Base-by-base conservation (phyloP, 2,888 invertebrate genomes). In the Agonopterix subpropinquella region DNA sequence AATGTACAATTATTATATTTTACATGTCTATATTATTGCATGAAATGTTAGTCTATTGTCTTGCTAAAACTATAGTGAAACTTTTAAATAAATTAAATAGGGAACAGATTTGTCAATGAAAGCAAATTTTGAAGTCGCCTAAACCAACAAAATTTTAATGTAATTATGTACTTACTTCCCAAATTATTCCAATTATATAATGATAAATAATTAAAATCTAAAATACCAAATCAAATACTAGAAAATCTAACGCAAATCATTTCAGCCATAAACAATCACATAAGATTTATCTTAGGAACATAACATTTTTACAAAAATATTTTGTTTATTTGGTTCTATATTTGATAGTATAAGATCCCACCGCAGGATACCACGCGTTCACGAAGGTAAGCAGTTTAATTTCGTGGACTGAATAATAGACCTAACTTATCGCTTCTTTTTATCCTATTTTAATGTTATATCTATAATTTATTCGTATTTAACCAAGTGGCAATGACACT, bases 231-330 rank as follows among this genome's bases (percentile, higher is more conserved):
- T 65, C 53, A 50, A 65, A 65, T 59, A 56, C 59, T 62, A 63
- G 52, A 59, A 58, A 54, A 51, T 50, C 52, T 53, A 48, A 53
- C 53, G 52, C 53, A 59, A 59, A 44, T 48, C 58, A 49, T 53
- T 47, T 60, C 59, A 58, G 54, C 57, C 61, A 59, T 54, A 57
- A 61, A 61, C 53, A 63, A 69, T 67, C 65, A 67, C 68, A 68
- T 64, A 62, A 65, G 54, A 67, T 61, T 66, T 61, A 61, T 61
- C 28, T 63, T 77, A 82, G 82, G 82, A 82, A 82, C 82, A 77
- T 74, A 73, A 72, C 66, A 54, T 58, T 62, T 64, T 65, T 71
- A 78, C 74, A 80, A 79, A 80, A 82, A 80, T 78, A 78, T 73
- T 67, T 63, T 58, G 47, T 66, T 66, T 64, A 72, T 80, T 80